phyloP scores from a whole-genome alignment of 1,140 invertebrate genomes.

The Hyphantria cunea region DNA sequence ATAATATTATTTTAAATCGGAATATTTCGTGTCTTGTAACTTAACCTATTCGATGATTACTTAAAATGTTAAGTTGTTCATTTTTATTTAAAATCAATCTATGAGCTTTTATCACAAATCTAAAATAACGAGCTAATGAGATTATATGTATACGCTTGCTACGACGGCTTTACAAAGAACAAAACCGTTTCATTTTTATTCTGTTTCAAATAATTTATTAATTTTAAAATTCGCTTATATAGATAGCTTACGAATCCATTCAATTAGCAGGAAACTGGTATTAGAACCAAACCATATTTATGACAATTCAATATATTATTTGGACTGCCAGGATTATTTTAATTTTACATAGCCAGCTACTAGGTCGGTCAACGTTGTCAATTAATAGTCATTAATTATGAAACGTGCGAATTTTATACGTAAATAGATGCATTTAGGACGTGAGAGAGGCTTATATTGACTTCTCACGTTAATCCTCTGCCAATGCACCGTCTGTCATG shows the following conservation, averaged over 20 bases:
- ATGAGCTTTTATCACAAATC: conserved; percentile 9
- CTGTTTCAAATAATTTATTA: conserved; percentile 5
- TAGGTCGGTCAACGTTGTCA: conserved; percentile 1
- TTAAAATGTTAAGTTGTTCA: neutral
- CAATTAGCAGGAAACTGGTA: neutral
- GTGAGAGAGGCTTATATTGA: conserved; percentile 13
- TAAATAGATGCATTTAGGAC: conserved; percentile 24
- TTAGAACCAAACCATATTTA: neutral
- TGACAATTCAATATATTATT: conserved; percentile 3
- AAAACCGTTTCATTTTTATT: conserved; percentile 8
- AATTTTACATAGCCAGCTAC: conserved; percentile 1
- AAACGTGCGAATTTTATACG: conserved; percentile 19
- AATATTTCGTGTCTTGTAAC: conserved; percentile 16
- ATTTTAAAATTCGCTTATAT: neutral
- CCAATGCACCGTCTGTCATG: conserved; percentile 8
- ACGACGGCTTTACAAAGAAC: conserved; percentile 7
- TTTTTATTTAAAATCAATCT: conserved; percentile 8
- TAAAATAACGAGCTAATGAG: no score
- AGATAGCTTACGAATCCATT: neutral
- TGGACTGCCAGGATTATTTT: conserved; percentile 7
- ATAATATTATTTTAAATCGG: conserved; percentile 26
- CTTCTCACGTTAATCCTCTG: conserved; percentile 22
- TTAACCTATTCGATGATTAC: conserved; percentile 19
- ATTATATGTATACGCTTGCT: conserved; percentile 2
- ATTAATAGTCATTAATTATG: conserved; percentile 11